Evolutionary conservation across 2,113 vertebrate genomes (phyloP), one percentile per base, ranked within the genome.

Genomic region (Pluvialis apricaria): DNA sequence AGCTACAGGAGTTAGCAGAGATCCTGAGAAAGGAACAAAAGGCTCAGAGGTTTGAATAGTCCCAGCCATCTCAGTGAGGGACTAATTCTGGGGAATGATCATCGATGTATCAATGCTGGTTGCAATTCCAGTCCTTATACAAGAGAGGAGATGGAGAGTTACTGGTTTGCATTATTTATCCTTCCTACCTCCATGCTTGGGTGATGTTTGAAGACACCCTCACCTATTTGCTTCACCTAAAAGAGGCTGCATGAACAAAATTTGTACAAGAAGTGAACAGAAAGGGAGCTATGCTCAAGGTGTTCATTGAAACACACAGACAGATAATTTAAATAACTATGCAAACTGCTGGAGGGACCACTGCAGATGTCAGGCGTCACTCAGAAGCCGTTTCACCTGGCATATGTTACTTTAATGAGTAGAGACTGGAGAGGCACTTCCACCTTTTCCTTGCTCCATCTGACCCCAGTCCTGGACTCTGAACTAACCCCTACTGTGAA

Each of bases 301-400:
- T 62, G 54, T 8, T 72, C 78, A 49, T 1, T n/a, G 62, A 90
- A 73, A 88, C 54, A 51, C 61, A 28, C 28, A 54, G 29, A 54
- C n/a, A 73, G 47, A 75, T 38, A 61, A 65, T 69, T 77, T 12
- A 15, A 58, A 24, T 11, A 82, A 34, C n/a, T 16, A 20, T 6
- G 7, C 38, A 61, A 10, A 38, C 29, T 66, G 68, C 76, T 82
- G 73, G 51, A 70, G 72, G 21, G 28, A 40, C 20, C 68, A 18
- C 36, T 55, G 85, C 51, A 60, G 47, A 10, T 4, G 8, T 66
- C 82, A 76, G 47, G 4, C 18, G 13, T 42, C 54, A 45, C 79
- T 40, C 12, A 8, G 78, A 21, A 3, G 1, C 4, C 0, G 0
- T 32, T 65, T 65, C 49, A 47, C 61, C 25, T 36, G 36, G 11